phyloP scores from a whole-genome alignment of 2,113 vertebrate genomes.

The Atlantisia rogersi region DNA sequence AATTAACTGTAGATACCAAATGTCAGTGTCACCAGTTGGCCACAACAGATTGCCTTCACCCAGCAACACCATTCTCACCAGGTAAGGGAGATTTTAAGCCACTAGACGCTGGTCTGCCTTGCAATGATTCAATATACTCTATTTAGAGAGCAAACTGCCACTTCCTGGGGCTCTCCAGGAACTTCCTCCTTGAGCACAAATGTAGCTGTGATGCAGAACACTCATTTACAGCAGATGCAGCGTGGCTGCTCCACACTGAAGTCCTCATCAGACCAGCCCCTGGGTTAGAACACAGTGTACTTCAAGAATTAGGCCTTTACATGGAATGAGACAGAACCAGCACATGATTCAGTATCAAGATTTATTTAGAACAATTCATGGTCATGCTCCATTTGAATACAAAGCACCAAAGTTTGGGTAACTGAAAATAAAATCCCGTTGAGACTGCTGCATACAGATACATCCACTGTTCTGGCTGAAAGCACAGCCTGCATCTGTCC shows the following conservation, averaged over 20 bases:
- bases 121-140: rapidly evolving
- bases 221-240: rapidly evolving
- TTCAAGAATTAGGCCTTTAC: background rate
- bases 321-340: background rate
- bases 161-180: background rate
- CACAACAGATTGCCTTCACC: rapidly evolving
- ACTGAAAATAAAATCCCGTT: background rate
- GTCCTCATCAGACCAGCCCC: rapidly evolving
- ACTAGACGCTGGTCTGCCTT: background rate
- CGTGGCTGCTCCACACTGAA: background rate
- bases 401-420: background rate
- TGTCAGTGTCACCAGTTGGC: background rate
- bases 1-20: rapidly evolving
- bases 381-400: conserved; percentile 20
- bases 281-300: background rate
- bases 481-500: background rate
- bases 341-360: background rate
- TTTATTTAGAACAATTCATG: conserved; percentile 49
- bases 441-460: background rate
- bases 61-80: background rate
- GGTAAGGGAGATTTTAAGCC: background rate
- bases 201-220: background rate
- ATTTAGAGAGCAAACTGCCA: background rate
- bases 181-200: background rate
- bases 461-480: rapidly evolving